A percentile compares a stretch with the other conserved stretches of the same genome.
These are phyloP conservation scores for Acleris sparsana DNA, from an alignment of 2,888 invertebrate genomes.

Conservation along the genomic window DNA sequence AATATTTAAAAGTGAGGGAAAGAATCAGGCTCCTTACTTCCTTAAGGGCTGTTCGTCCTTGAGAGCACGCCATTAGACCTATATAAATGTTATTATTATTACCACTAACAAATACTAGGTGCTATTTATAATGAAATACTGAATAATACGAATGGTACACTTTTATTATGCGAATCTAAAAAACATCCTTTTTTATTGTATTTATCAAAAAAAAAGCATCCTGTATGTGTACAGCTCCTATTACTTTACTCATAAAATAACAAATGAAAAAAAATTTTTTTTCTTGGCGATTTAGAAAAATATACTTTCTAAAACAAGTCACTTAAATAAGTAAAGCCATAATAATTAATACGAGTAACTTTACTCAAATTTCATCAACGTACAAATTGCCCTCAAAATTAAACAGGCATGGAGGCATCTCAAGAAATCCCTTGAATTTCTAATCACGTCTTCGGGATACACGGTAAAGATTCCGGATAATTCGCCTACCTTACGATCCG, in stretches of 20 bases:
- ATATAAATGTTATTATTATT: background rate
- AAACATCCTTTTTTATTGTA: too few species aligned
- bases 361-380: conserved; percentile 15
- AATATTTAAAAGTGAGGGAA: conserved; percentile 58
- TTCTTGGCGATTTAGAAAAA: too few species aligned
- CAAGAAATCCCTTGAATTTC: conserved; percentile 36
- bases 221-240: too few species aligned
- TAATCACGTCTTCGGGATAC: conserved; percentile 36
- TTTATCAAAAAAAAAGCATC: too few species aligned
- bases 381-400: conserved; percentile 1
- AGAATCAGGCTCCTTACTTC: conserved; percentile 39
- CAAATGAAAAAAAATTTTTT: too few species aligned
- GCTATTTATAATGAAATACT: too few species aligned
- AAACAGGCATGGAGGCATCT: conserved; percentile 4
- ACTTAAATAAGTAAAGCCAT: too few species aligned
- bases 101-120: too few species aligned
- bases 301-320: too few species aligned
- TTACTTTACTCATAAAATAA: too few species aligned
- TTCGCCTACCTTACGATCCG: conserved; percentile 22
- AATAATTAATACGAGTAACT: background rate
- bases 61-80: conserved; percentile 15
- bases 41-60: conserved; percentile 34
- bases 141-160: too few species aligned
- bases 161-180: too few species aligned
- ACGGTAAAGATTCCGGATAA: conserved; percentile 32